phyloP scores from a whole-genome alignment of 2,797 vertebrate species.

The Epinephelus malabaricus region DNA sequence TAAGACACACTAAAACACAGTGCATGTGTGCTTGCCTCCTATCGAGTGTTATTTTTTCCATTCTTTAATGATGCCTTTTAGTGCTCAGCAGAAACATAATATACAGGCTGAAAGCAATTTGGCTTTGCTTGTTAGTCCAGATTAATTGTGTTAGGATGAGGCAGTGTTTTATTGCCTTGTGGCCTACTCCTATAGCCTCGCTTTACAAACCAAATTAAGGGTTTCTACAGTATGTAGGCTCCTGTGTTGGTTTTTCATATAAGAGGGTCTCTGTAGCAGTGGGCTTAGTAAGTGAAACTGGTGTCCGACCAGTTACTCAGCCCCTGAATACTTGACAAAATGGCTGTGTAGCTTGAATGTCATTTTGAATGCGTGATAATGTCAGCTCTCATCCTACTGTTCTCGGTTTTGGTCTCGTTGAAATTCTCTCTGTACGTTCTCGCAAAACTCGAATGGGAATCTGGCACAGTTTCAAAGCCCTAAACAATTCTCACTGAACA shows the following conservation, averaged over 20 bases:
- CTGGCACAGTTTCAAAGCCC: conserved; percentile 42
- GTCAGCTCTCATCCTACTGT: conserved; percentile 5
- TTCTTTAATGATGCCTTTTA: conserved; percentile 55
- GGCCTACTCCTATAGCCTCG: background rate
- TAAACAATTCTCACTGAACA: conserved; percentile 4
- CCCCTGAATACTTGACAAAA: background rate
- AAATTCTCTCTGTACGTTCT: background rate
- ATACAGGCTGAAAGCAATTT: conserved; percentile 49
- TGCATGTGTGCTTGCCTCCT: conserved; percentile 3
- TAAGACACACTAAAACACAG: conserved; percentile 24
- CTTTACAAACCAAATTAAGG: conserved; percentile 14
- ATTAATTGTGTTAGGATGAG: conserved; percentile 42
- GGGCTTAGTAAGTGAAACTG: background rate
- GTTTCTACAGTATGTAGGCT: conserved; percentile 2
- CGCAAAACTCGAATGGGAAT: background rate
- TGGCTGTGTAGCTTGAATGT: background rate
- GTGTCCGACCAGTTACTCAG: background rate
- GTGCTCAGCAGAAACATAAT: conserved; percentile 34
- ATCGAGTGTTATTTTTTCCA: conserved; percentile 39
- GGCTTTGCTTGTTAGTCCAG: conserved; percentile 44
- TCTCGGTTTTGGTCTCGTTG: background rate
- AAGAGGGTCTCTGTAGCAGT: background rate
- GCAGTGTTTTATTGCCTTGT: conserved; percentile 32
- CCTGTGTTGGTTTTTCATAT: background rate
- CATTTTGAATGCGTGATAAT: conserved; percentile 6